These are phyloP conservation scores for Cantharis lateralis DNA, from an alignment of 2,888 invertebrate species.

Conservation along the genomic window DNA sequence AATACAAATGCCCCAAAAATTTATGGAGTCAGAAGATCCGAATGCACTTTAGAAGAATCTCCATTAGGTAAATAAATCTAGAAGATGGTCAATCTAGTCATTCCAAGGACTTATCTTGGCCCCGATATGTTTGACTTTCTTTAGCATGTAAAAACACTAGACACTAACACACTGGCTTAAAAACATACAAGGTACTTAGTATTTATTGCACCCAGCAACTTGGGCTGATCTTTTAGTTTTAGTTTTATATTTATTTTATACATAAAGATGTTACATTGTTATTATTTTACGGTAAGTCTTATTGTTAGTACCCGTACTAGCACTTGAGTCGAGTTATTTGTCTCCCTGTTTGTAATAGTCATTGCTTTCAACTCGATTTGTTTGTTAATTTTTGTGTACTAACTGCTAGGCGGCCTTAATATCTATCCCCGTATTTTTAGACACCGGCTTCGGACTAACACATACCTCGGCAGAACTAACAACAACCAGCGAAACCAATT, in stretches of 20 bases:
- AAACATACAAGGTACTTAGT: constrained; percentile 25
- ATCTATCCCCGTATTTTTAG: constrained; percentile 54
- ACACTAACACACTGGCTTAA: constrained; percentile 32
- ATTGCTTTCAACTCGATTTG: constrained; percentile 27
- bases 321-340: constrained; percentile 31
- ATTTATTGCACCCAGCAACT: constrained; percentile 33
- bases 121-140: constrained; percentile 55
- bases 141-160: constrained; percentile 28
- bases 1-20: neutral
- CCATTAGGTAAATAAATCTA: constrained; percentile 40
- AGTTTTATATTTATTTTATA: constrained; percentile 36
- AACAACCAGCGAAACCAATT: constrained; percentile 37
- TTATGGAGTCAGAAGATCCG: constrained; percentile 32
- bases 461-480: constrained; percentile 42
- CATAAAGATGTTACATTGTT: constrained; percentile 19
- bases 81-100: constrained; percentile 16
- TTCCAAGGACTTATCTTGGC: constrained; percentile 34
- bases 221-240: constrained; percentile 37
- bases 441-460: constrained; percentile 53
- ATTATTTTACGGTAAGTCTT: constrained; percentile 34
- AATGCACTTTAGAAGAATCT: constrained; percentile 38
- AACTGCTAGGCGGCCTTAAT: constrained; percentile 54
- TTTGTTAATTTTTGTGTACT: constrained; percentile 32
- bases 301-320: constrained; percentile 26
- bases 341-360: constrained; percentile 42